Conservation (phyloP, 2,113 vertebrate genomes). For the Miniopterus natalensis region DNA sequence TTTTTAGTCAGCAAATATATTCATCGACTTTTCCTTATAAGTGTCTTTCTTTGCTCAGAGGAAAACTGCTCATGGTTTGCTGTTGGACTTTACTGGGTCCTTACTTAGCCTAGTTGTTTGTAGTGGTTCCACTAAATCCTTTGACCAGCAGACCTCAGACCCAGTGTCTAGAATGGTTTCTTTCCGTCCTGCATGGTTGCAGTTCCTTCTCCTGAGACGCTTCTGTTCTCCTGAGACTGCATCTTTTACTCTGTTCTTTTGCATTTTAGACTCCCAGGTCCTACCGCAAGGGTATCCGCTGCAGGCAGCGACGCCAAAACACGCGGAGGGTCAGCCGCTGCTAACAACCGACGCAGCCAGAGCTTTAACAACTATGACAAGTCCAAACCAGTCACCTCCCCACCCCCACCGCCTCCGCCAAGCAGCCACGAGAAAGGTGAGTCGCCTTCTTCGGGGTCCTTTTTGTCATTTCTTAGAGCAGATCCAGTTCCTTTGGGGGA, state of each 20-base stretch:
- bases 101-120: background rate
- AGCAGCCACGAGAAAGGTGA: conserved; percentile 92
- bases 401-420: conserved; percentile 76
- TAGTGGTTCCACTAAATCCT: background rate
- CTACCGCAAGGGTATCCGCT: conserved; percentile 92
- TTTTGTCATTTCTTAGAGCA: background rate
- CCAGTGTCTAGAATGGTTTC: background rate
- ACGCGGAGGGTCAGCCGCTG: conserved; percentile 90
- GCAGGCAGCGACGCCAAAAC: conserved; percentile 94
- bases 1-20: conserved; percentile 18
- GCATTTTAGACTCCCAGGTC: conserved; percentile 95
- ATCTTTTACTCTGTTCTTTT: conserved; percentile 58
- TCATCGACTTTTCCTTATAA: background rate
- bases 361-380: conserved; percentile 96
- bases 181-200: conserved; percentile 64
- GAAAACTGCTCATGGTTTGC: background rate
- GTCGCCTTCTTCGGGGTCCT: conserved; percentile 39
- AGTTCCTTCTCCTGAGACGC: background rate
- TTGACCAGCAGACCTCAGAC: background rate
- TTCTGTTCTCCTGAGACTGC: background rate
- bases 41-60: background rate
- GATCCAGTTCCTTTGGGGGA: background rate
- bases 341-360: conserved; percentile 96
- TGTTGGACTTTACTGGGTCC: background rate
- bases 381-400: conserved; percentile 91